These are phyloP conservation scores for Drosophila anomalipes DNA, from an alignment of 2,888 invertebrate genomes.

Conservation along the genomic window DNA sequence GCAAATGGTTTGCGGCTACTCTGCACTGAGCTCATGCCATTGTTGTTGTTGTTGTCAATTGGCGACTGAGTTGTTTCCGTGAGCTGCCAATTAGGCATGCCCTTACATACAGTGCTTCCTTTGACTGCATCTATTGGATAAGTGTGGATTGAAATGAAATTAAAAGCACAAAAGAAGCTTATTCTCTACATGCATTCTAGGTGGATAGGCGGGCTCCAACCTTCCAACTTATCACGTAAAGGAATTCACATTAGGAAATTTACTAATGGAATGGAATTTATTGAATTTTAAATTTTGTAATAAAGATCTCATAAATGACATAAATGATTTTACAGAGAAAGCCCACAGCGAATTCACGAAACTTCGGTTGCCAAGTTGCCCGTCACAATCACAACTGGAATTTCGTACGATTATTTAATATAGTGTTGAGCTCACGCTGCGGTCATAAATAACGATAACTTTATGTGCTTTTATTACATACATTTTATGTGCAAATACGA, in stretches of 20 bases:
- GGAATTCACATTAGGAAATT: neutral
- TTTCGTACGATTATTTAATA: conserved; percentile 46
- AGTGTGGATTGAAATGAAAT: neutral
- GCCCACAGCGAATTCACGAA: neutral
- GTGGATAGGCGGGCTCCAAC: neutral
- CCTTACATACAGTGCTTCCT: conserved; percentile 5
- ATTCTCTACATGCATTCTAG: neutral
- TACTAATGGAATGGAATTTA: neutral
- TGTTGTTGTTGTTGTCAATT: conserved; percentile 31
- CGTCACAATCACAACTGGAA: conserved; percentile 14
- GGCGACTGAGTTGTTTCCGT: conserved; percentile 27
- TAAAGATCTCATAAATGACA: neutral
- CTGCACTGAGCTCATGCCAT: conserved; percentile 4
- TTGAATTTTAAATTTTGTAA: neutral
- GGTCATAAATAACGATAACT: conserved; percentile 71
- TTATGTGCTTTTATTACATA: conserved; percentile 66
- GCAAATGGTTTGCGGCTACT: conserved; percentile 53
- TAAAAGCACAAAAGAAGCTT: neutral
- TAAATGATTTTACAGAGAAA: neutral
- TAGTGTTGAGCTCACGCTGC: conserved; percentile 31
- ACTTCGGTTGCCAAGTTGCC: neutral
- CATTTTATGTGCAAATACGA: conserved; percentile 59
- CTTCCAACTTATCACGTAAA: neutral
- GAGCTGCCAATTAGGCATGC: conserved; percentile 37
- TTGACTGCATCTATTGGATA: conserved; percentile 10